Base-by-base conservation (phyloP, 2,113 vertebrate species). In the Pholis gunnellus region DNA sequence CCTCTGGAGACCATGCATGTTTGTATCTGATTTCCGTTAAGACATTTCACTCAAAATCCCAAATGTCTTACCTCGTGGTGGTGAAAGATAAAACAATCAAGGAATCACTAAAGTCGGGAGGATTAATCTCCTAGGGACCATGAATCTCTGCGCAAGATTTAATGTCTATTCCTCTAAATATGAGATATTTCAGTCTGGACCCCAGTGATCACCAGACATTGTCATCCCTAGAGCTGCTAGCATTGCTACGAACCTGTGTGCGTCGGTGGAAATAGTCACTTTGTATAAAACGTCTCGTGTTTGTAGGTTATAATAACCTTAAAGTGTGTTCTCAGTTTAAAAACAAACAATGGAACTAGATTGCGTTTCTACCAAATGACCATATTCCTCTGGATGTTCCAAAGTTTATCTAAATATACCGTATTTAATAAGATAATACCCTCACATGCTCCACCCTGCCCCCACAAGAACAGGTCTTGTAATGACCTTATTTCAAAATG, bases 401-500 rank as follows among this genome's bases (percentile, higher is more conserved):
- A 29, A 38, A 10, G 31, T 71, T 42, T 2, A 54, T 38, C 9
- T 20, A 52, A 22, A 48, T 74, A 68, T 68, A 46, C 18, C 17
- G 9, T 4, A 9, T 44, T 54, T 25, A 52, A 64, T 64, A 40
- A 78, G 29, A 67, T 38, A 75, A 40, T 5, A 68, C 20, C 56
- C 44, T 13, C 50, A 84, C 40, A 27, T 81, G 59, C 78, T 61
- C 40, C 73, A 54, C 61, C 46, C 31, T 78, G 56, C 52, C 79
- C 71, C 69, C 25, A 59, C 63, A 78, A 77, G 46, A 79, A 65
- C 17, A 60, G 56, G 25, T 52, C 36, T n/a, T 27, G 25, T 85
- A 84, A 88, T 83, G 79, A 82, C 81, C 81, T 71, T 68, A 67
- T 83, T 86, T 89, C 81, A 90, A 82, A 87, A 83, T 75, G 78